Evolutionary conservation across 2,113 vertebrate genomes (phyloP).

Genomic region (Periophthalmus modestus): DNA sequence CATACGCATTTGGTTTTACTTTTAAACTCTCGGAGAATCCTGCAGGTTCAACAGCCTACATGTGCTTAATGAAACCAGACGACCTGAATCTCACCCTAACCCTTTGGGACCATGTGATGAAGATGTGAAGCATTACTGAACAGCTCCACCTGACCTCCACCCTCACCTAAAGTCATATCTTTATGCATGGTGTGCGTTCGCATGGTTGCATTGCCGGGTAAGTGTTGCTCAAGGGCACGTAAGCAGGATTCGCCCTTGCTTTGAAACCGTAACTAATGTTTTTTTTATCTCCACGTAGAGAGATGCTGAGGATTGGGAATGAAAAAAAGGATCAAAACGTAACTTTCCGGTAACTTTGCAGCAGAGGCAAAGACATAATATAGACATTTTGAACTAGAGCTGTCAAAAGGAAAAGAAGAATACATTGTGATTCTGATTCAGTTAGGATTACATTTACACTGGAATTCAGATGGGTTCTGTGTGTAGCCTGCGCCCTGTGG

Average conservation of each 20-base stretch:
- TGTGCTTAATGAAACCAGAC: neutral
- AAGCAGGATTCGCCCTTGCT: neutral
- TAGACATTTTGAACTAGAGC: too few relatives aligned
- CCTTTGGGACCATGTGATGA: neutral
- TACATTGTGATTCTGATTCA: too few relatives aligned
- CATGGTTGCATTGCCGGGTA: neutral
- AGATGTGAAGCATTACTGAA: conserved; percentile 2
- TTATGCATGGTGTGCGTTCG: neutral
- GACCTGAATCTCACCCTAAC: neutral
- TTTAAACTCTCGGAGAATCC: neutral
- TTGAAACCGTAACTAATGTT: neutral
- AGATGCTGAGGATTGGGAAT: neutral
- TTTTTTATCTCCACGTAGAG: neutral
- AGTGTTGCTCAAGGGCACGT: conserved; percentile 2
- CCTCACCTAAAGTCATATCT: neutral
- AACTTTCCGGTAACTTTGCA: neutral
- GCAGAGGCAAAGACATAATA: neutral
- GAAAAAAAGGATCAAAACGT: neutral
- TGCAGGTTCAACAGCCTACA: neutral
- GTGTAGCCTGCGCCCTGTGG: too few relatives aligned
- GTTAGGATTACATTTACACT: too few relatives aligned
- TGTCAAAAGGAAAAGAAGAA: neutral
- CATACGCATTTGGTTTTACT: neutral
- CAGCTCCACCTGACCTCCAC: conserved; percentile 4
- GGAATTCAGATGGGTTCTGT: too few relatives aligned